phyloP scores from a whole-genome alignment of 2,113 vertebrate genomes.

The Rhabdomys dilectus region DNA sequence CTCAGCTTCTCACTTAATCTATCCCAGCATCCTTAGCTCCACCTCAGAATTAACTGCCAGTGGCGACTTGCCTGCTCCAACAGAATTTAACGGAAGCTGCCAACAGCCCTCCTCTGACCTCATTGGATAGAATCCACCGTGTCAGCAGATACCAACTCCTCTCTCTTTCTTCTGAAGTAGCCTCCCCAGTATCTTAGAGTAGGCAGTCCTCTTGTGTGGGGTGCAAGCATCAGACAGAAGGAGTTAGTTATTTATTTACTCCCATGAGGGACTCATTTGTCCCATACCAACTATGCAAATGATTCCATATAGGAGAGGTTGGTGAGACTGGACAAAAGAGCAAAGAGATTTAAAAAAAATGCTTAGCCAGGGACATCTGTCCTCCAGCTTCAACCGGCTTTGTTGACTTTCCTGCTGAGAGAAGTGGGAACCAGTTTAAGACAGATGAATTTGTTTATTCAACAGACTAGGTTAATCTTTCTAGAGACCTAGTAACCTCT shows the following conservation, averaged over 20 bases:
- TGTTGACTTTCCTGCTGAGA: neutral
- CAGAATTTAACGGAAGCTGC: slow-evolving; percentile 74
- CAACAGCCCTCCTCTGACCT: slow-evolving; percentile 11
- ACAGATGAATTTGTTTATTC: neutral
- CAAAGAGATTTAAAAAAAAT: neutral
- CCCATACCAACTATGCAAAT: neutral
- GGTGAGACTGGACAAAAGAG: neutral
- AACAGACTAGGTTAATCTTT: neutral
- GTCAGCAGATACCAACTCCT: neutral
- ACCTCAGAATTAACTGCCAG: slow-evolving; percentile 58
- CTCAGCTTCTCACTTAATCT: neutral
- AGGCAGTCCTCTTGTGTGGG: neutral
- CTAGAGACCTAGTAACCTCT: neutral
- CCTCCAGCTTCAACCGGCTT: neutral
- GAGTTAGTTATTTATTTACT: neutral
- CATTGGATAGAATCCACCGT: neutral
- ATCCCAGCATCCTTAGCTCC: slow-evolving; percentile 65
- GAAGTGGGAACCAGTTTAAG: neutral
- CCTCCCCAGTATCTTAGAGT: neutral
- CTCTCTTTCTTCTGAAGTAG: neutral
- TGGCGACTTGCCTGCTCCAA: slow-evolving; percentile 41
- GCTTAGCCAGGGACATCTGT: neutral
- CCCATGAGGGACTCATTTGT: neutral
- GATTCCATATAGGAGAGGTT: neutral
- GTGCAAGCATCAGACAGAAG: neutral